Evolutionary conservation across 2,888 invertebrate genomes (phyloP).

Genomic region (Cylindroiulus punctatus): DNA sequence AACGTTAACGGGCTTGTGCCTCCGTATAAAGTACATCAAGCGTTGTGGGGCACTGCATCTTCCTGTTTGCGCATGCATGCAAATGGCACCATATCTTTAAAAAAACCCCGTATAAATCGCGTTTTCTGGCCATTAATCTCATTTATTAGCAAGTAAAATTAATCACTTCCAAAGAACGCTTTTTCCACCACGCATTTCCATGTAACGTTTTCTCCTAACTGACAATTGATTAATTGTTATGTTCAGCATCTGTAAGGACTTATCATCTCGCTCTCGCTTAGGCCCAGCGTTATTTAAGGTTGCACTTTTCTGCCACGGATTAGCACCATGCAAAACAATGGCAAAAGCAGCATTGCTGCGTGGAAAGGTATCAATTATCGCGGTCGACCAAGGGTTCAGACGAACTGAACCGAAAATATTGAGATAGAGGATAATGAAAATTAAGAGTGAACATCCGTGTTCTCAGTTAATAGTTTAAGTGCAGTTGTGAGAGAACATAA

Average conservation of each 20-base stretch:
- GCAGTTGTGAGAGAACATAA: not conserved
- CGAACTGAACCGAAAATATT: conserved; percentile 43
- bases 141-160: conserved; percentile 42
- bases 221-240: conserved; percentile 43
- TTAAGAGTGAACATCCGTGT: conserved; percentile 41
- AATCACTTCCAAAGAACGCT: not conserved
- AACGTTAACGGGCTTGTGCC: conserved; percentile 29
- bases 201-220: conserved; percentile 37
- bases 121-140: conserved; percentile 45
- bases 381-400: not conserved
- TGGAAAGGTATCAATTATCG: not conserved
- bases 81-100: not conserved
- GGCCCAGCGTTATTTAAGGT: not conserved
- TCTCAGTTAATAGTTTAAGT: conserved; percentile 36
- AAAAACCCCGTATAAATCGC: conserved; percentile 30
- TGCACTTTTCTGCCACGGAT: not conserved
- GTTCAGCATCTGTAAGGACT: conserved; percentile 43
- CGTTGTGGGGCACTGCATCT: not conserved
- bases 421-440: conserved; percentile 35
- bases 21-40: conserved; percentile 1
- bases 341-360: not conserved
- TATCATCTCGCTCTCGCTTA: conserved; percentile 13
- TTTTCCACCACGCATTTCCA: conserved; percentile 3
- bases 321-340: not conserved
- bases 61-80: conserved; percentile 27